A percentile compares a stretch with the other conserved stretches of the same genome.
phyloP scores from a whole-genome alignment of 64 coral and sea anemone genomes.

The Montipora capricornis region DNA sequence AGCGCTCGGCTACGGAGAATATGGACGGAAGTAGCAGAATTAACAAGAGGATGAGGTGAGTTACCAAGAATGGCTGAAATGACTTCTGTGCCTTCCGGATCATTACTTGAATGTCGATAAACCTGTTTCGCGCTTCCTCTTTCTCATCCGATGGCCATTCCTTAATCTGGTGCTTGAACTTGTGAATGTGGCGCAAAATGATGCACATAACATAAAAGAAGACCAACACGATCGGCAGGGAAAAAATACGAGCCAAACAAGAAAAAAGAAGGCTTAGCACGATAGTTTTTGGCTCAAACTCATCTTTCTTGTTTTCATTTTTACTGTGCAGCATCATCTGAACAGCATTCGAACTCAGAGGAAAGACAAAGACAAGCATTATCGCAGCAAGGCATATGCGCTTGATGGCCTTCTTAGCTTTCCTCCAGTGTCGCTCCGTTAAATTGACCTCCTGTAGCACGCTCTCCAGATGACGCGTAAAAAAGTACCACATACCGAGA shows the following conservation, averaged over 20 bases:
- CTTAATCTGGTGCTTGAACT: conserved; percentile 67
- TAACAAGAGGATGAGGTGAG: conserved; percentile 51
- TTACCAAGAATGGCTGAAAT: conserved; percentile 63
- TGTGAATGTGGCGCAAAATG: conserved; percentile 61
- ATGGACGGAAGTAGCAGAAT: conserved; percentile 62
- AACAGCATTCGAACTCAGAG: not conserved
- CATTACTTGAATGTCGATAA: conserved; percentile 58
- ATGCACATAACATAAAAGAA: conserved; percentile 65
- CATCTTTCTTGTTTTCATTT: not conserved
- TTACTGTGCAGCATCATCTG: conserved; percentile 32
- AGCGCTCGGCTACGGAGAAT: conserved; percentile 68
- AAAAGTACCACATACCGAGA: conserved; percentile 67
- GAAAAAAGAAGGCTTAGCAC: conserved; percentile 18
- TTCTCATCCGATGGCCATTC: conserved; percentile 44
- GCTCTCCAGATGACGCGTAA: conserved; percentile 70
- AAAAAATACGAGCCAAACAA: conserved; percentile 6
- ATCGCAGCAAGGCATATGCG: conserved; percentile 4
- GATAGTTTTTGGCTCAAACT: conserved; percentile 7
- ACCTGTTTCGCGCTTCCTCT: conserved; percentile 48
- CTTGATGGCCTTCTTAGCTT: conserved; percentile 27
- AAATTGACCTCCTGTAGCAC: conserved; percentile 60
- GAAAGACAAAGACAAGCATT: conserved; percentile 12
- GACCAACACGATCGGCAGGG: conserved; percentile 67
- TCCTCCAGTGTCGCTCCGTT: conserved; percentile 71
- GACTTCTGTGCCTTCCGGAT: conserved; percentile 49